phyloP scores from a whole-genome alignment of 2,888 invertebrate genomes.

The Celastrina argiolus region DNA sequence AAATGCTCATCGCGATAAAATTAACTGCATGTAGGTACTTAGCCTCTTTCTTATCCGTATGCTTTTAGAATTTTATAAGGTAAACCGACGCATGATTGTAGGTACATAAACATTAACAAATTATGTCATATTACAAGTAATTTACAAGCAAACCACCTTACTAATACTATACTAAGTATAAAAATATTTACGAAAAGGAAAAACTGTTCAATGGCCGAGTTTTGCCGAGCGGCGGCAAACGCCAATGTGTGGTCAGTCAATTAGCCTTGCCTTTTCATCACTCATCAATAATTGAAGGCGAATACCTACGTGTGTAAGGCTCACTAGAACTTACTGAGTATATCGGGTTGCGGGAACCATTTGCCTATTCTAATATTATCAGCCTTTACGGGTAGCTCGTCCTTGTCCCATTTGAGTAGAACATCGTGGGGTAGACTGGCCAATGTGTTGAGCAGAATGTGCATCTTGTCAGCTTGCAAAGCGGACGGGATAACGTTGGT shows the following conservation, averaged over 20 bases:
- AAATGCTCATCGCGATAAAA: not conserved
- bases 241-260: no score
- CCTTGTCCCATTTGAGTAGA: slow-evolving; percentile 50
- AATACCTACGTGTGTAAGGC: no score
- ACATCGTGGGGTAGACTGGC: slow-evolving; percentile 47
- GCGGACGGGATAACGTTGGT: slow-evolving; percentile 45
- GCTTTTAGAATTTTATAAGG: not conserved
- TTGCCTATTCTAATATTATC: slow-evolving; percentile 47
- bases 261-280: no score
- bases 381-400: slow-evolving; percentile 41
- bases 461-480: slow-evolving; percentile 40
- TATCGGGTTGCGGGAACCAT: slow-evolving; percentile 50
- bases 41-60: not conserved
- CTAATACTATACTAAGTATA: no score
- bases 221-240: no score
- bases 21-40: not conserved
- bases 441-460: slow-evolving; percentile 43
- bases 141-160: no score
- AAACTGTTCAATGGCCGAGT: no score
- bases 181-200: no score
- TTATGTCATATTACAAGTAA: no score
- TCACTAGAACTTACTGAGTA: slow-evolving; percentile 41
- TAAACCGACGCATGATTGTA: no score
- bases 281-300: no score
- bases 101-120: no score